A percentile compares a stretch with the other conserved stretches of the same genome.
These are phyloP conservation scores for Sebastes steindachneri DNA, from an alignment of 2,797 vertebrate genomes.

Conservation along the genomic window DNA sequence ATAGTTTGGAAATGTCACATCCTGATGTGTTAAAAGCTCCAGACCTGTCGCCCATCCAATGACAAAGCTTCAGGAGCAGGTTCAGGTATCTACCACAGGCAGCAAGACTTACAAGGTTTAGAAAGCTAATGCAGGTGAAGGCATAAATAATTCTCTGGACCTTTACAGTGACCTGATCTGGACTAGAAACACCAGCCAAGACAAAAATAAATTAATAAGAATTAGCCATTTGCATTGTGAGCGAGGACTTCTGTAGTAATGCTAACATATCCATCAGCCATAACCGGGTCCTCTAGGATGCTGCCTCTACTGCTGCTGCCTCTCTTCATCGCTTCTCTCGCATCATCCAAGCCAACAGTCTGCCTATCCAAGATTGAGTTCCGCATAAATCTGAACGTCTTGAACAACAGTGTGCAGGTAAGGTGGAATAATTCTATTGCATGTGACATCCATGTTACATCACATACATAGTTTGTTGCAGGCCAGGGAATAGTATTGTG, in stretches of 20 bases:
- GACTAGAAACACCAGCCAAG: background rate
- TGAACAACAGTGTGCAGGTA: accelerated
- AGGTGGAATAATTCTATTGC: background rate
- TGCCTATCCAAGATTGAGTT: accelerated
- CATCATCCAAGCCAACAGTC: accelerated
- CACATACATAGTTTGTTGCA: background rate
- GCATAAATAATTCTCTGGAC: background rate
- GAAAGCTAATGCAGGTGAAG: background rate
- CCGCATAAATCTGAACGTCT: accelerated
- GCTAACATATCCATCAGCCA: background rate
- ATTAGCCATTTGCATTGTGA: background rate
- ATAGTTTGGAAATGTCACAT: conserved; percentile 41
- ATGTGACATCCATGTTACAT: background rate
- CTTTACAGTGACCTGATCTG: background rate
- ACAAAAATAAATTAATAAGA: background rate
- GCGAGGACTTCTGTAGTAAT: background rate
- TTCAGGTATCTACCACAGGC: background rate
- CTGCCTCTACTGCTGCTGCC: conserved; percentile 36
- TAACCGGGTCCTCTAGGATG: conserved; percentile 23
- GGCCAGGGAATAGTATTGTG: background rate
- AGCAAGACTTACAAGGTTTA: background rate
- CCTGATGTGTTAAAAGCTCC: conserved; percentile 45
- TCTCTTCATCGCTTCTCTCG: background rate
- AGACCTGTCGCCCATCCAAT: background rate
- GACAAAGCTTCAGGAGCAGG: conserved; percentile 12